Evolutionary conservation across 2,797 vertebrate genomes (phyloP), one percentile per base, ranked within the genome.

Genomic region (Macropodus opercularis): DNA sequence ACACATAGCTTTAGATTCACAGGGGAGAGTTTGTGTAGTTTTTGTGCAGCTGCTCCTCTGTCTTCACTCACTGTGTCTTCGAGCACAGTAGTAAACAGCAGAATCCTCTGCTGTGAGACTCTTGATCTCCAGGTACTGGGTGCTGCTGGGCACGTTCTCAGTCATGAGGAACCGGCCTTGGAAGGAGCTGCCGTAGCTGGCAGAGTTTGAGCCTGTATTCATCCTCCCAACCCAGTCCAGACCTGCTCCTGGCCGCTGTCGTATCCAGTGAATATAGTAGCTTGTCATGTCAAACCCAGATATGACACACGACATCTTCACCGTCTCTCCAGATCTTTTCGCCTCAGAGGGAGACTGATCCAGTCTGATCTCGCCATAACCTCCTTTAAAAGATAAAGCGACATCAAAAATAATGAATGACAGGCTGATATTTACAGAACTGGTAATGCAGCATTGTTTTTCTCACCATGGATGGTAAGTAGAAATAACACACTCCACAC

Each of bases 61-160:
- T 19, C 38, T 39, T 34, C 38, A 39, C 24, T 62, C 58, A 56
- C 52, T 69, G 51, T 32, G 46, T 22, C 1, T 7, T 23, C 60
- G 19, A 48, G 58, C 58, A 51, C 71, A 74, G 48, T 31, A 69
- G 32, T 59, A 69, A 63, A 68, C 58, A 48, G 58, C 71, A 52
- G 71, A 67, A 21, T 67, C 58, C 15, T 34, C 32, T 15, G 14
- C 13, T 34, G 31, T 63, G 47, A 69, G 51, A 9, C 57, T 55
- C 4, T 14, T 27, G 41, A 53, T 6, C 50, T 54, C 13, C 3
- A 64, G 62, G 51, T 32, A 55, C 51, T 64, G 62, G 48, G 51
- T 55, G 43, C 51, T 64, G 35, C 52, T 55, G 35, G 62, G 13
- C 3, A 35, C 52, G 9, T 56, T 24, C 29, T 65, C 29, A 57